Percentiles rank a stretch among this genome's conserved stretches.
phyloP scores from a whole-genome alignment of 2,888 invertebrate genomes.

The Desoria tigrina region DNA sequence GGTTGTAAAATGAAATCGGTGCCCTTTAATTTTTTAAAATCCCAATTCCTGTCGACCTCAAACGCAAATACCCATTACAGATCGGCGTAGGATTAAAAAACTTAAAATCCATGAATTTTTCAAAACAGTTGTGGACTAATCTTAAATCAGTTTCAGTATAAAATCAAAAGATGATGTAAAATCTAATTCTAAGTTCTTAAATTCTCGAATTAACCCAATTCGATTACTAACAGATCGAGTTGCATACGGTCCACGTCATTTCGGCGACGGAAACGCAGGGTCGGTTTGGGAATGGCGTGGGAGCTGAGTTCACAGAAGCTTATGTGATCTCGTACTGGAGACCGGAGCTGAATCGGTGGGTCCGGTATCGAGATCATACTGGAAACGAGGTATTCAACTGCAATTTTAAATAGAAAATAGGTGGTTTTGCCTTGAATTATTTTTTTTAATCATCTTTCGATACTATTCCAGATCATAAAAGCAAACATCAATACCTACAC shows the following conservation, averaged over 20 bases:
- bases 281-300: constrained; percentile 87
- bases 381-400: constrained; percentile 70
- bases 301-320: constrained; percentile 80
- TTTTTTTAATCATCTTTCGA: constrained; percentile 47
- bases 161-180: too few species aligned
- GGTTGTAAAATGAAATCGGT: too few species aligned
- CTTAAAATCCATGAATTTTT: too few species aligned
- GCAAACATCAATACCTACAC: constrained; percentile 83
- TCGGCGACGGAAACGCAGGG: constrained; percentile 82
- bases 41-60: too few species aligned
- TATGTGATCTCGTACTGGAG: constrained; percentile 84
- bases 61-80: too few species aligned
- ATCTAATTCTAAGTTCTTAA: too few species aligned
- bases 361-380: constrained; percentile 71
- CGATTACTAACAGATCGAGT: constrained; percentile 65
- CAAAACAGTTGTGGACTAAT: too few species aligned
- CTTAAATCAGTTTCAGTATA: too few species aligned
- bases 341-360: constrained; percentile 78
- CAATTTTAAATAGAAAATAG: background rate
- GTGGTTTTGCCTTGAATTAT: constrained; percentile 42
- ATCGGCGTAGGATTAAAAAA: too few species aligned
- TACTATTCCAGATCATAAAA: constrained; percentile 76
- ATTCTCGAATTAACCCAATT: too few species aligned
- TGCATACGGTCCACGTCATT: constrained; percentile 76
- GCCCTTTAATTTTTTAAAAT: too few species aligned